These are phyloP conservation scores for Manduca sexta DNA, from an alignment of 1,140 invertebrate genomes.

Conservation along the genomic window DNA sequence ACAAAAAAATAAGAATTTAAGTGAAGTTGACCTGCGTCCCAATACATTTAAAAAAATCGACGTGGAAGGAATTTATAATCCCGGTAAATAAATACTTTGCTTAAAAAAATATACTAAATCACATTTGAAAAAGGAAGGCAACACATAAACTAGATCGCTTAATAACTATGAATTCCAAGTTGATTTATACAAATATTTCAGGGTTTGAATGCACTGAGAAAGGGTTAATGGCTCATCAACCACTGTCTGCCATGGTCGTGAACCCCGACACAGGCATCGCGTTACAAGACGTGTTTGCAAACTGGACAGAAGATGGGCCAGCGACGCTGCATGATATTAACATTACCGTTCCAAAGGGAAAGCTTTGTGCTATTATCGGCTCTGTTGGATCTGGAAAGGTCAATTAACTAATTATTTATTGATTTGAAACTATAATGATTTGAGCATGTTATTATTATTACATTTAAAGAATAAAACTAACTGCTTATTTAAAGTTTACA, in stretches of 20 bases:
- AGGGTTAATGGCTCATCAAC: slow-evolving; percentile 31
- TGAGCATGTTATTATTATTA: too few relatives aligned
- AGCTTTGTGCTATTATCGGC: slow-evolving; percentile 85
- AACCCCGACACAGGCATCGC: slow-evolving; percentile 46
- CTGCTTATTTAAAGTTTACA: too few relatives aligned
- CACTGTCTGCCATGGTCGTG: slow-evolving; percentile 23
- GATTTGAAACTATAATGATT: too few relatives aligned
- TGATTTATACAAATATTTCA: slow-evolving; percentile 21
- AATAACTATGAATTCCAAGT: too few relatives aligned
- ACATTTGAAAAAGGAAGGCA: too few relatives aligned
- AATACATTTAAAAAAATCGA: slow-evolving; percentile 65
- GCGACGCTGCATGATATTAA: slow-evolving; percentile 76
- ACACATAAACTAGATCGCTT: too few relatives aligned
- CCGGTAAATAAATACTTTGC: slow-evolving; percentile 24
- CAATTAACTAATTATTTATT: slow-evolving; percentile 1
- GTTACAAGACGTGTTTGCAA: slow-evolving; percentile 69
- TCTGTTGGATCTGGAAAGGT: slow-evolving; percentile 87
- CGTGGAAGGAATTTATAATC: slow-evolving; percentile 58
- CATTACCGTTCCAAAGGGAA: slow-evolving; percentile 78
- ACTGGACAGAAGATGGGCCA: slow-evolving; percentile 73
- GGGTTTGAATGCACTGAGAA: slow-evolving; percentile 60
- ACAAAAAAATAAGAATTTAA: slow-evolving; percentile 51
- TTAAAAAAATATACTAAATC: not conserved
- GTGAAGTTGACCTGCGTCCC: slow-evolving; percentile 49
- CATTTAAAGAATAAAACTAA: too few relatives aligned